Evolutionary conservation across 2,888 invertebrate genomes (phyloP).

Genomic region (Trissolcus japonicus): DNA sequence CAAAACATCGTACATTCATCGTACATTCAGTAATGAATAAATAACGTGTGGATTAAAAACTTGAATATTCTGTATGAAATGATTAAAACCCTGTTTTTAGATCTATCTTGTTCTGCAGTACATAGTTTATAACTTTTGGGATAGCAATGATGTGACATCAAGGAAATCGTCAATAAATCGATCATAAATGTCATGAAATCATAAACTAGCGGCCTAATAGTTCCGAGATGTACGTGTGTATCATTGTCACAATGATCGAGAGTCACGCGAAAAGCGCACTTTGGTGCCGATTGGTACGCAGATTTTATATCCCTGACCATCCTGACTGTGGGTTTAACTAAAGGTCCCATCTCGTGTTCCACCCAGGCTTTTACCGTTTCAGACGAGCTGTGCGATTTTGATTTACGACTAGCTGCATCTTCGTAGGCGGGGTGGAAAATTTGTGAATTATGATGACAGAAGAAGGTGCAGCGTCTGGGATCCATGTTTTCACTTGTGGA

Average conservation of each 20-base stretch:
- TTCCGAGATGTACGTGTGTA: conserved; percentile 63
- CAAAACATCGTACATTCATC: too few relatives aligned
- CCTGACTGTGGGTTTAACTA: too few relatives aligned
- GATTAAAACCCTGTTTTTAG: too few relatives aligned
- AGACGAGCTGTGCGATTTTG: conserved; percentile 13
- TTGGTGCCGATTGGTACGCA: conserved; percentile 62
- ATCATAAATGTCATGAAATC: conserved; percentile 55
- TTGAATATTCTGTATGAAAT: too few relatives aligned
- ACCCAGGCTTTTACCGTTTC: neutral
- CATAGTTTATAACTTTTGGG: too few relatives aligned
- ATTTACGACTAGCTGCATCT: conserved; percentile 23
- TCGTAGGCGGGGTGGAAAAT: conserved; percentile 17
- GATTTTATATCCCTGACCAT: too few relatives aligned
- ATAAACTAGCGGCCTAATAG: conserved; percentile 50
- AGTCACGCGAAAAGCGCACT: conserved; percentile 71
- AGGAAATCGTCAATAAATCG: conserved; percentile 47
- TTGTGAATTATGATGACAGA: conserved; percentile 17
- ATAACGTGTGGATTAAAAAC: too few relatives aligned
- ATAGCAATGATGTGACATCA: neutral
- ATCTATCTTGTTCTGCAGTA: too few relatives aligned
- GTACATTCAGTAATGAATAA: too few relatives aligned
- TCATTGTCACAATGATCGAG: conserved; percentile 61
- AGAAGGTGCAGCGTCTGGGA: conserved; percentile 2
- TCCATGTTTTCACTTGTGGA: neutral
- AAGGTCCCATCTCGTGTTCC: too few relatives aligned